phyloP scores from a whole-genome alignment of 1,140 invertebrate species.

The Acromyrmex echinatior region DNA sequence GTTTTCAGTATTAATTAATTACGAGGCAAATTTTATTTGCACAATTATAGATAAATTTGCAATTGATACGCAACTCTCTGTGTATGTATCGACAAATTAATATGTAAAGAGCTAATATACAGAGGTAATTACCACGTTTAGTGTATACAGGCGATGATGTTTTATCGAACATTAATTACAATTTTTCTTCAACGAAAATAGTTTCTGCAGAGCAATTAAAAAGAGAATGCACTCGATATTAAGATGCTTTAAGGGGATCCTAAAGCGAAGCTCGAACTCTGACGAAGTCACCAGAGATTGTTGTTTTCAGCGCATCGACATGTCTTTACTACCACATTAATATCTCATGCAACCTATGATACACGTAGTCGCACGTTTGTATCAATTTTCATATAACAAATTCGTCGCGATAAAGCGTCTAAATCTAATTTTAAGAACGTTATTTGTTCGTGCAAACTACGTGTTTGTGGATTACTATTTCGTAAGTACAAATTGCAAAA shows the following conservation, averaged over 20 bases:
- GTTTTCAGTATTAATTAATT: conserved; percentile 13
- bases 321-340: too few relatives aligned
- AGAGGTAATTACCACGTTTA: background rate
- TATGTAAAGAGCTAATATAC: conserved; percentile 4
- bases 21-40: background rate
- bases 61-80: background rate
- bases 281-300: too few relatives aligned
- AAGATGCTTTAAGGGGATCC: background rate
- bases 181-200: background rate
- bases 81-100: background rate
- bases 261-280: too few relatives aligned
- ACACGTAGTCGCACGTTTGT: too few relatives aligned
- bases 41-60: background rate
- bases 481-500: too few relatives aligned
- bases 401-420: too few relatives aligned
- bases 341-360: too few relatives aligned
- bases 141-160: background rate
- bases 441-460: too few relatives aligned
- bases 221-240: background rate
- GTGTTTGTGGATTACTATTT: too few relatives aligned
- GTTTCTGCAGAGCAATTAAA: background rate
- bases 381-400: too few relatives aligned
- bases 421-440: too few relatives aligned
- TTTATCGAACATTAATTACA: background rate
- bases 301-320: too few relatives aligned